A percentile compares a stretch with the other conserved stretches of the same genome.
These are phyloP conservation scores for Timema cristinae DNA, from an alignment of 2,888 invertebrate genomes.

Conservation along the genomic window DNA sequence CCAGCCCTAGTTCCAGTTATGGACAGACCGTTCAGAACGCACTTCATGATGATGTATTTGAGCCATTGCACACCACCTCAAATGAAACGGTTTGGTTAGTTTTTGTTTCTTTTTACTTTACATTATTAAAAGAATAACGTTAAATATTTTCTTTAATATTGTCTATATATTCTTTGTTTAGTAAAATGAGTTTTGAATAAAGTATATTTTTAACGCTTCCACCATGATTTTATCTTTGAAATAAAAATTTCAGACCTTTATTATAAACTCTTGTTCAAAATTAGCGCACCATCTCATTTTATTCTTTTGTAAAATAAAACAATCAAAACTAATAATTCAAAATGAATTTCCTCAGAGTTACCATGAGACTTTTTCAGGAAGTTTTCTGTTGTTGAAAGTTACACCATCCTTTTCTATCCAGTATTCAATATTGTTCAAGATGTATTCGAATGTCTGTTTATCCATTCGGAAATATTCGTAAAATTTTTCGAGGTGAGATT, in stretches of 20 bases:
- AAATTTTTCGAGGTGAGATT: not conserved
- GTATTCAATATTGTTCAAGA: not conserved
- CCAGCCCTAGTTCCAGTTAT: not conserved
- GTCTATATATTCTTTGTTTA: too few species aligned
- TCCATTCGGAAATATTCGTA: conserved; percentile 5
- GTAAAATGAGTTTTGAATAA: too few species aligned
- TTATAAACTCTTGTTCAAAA: not conserved
- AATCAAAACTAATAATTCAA: not conserved
- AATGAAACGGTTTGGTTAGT: too few species aligned
- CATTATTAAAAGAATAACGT: too few species aligned
- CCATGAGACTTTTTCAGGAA: not conserved
- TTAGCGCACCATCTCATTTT: not conserved
- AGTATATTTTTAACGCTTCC: not conserved
- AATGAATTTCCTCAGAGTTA: not conserved
- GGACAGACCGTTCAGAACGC: not conserved
- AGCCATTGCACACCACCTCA: too few species aligned
- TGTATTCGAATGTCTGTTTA: not conserved
- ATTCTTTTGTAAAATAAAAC: not conserved
- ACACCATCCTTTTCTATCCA: not conserved
- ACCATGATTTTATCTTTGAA: not conserved
- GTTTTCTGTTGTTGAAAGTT: not conserved
- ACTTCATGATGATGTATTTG: too few species aligned
- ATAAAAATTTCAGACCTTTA: not conserved
- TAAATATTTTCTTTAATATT: too few species aligned
- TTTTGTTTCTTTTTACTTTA: too few species aligned